These are phyloP conservation scores for Dermatemys mawii DNA, from an alignment of 2,113 vertebrate species.

Conservation along the genomic window DNA sequence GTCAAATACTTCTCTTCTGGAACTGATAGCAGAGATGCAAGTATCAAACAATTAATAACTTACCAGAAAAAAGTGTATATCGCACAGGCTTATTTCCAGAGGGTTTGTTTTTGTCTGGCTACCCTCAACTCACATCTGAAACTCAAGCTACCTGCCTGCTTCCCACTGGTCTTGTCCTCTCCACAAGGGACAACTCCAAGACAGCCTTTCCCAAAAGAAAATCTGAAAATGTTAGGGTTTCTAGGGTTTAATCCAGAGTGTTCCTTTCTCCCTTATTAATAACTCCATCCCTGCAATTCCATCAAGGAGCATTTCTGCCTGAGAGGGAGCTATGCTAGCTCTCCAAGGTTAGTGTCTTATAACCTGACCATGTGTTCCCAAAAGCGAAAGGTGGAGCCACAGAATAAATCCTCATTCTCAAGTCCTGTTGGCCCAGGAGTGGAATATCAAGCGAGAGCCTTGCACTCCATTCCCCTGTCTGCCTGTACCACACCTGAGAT, in stretches of 20 bases:
- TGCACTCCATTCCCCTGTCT: accelerated
- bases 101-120: background rate
- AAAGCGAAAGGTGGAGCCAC: background rate
- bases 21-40: constrained; percentile 70
- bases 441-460: background rate
- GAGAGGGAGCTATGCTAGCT: background rate
- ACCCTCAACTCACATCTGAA: background rate
- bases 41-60: background rate
- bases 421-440: background rate
- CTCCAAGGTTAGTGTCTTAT: background rate
- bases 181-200: background rate
- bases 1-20: constrained; percentile 96
- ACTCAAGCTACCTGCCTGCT: background rate
- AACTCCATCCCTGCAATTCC: background rate
- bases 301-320: background rate
- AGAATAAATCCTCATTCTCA: background rate
- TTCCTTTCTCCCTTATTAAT: background rate
- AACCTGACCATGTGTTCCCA: background rate
- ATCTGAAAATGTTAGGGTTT: accelerated
- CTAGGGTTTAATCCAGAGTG: accelerated
- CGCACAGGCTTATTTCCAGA: background rate
- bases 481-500: background rate
- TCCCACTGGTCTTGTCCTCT: background rate
- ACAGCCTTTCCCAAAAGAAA: background rate
- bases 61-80: accelerated